Evolutionary conservation across 2,797 vertebrate genomes (phyloP), one percentile per base, ranked within the genome.

Genomic region (Leontocebus nigricollis): DNA sequence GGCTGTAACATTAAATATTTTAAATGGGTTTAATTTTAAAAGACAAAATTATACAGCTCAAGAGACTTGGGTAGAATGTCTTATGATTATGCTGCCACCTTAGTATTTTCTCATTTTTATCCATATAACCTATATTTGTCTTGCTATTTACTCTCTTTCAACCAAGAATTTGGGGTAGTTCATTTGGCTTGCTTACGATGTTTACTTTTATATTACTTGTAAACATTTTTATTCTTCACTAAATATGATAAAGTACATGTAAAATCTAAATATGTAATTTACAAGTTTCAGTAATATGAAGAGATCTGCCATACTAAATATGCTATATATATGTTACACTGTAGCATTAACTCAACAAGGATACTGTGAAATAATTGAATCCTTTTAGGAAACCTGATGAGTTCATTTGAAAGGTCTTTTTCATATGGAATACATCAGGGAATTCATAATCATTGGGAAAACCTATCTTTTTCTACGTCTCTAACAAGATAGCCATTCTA

Each of bases 1-100:
- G 75, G 92, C 59, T 52, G 14, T 39, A 59, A 95, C 94, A 82
- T 92, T 95, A 79, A 72, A 64, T 20, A 14, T 90, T 93, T 95
- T 97, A 96, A 96, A 96, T 94, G 82, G 73, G 87, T 94, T 96
- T 96, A 93, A 90, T 97, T 94, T 93, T 59, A 83, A 93, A 79
- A 95, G 88, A 67, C 72, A 83, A 76, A 94, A 95, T 96, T 94
- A 88, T 52, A 48, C 84, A 92, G 36, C 98, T 96, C 80, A n/a
- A 57, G 75, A 97, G 95, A 50, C 26, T 79, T 75, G 59, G 94
- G 75, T 80, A 97, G 97, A 96, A 94, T 91, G 94, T 83, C 76
- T 96, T 70, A 41, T 33, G 72, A 67, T 92, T 50, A 33, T 90
- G 13, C 72, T 57, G 24, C 20, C 86, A 90, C 96, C 81, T 94